Base-by-base conservation (phyloP, 2,888 invertebrate species). In the Lithophane semibrunnea region DNA sequence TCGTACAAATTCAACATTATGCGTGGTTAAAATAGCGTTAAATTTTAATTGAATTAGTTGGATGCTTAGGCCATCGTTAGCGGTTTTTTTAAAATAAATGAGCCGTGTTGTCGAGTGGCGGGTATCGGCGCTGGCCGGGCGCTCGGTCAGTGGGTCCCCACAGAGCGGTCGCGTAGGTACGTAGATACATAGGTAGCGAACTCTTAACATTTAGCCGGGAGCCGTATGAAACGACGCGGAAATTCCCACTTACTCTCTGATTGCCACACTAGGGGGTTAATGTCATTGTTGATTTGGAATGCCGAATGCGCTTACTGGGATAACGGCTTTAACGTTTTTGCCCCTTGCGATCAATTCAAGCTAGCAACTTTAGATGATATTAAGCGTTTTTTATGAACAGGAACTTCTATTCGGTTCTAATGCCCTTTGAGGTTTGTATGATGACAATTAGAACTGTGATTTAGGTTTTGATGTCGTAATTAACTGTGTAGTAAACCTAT, bases 221-320 rank as follows among this genome's bases (percentile, higher is more conserved):
- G 93, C 93, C 94, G 95, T 93, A 94, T 92, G 95, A 95, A 96
- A 96, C 96, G 96, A 95, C 93, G 95, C 96, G 96, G 95, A 96
- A 96, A 96, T 95, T 94, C 95, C 95, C 96, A 96, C 95, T 96
- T 95, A 96, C 94, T 94, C 94, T 91, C 94, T 96, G 96, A 96
- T 96, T 96, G 95, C 96, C 95, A 95, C 96, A 95, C 95, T 96
- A 95, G 94, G 94, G 94, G 94, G 94, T 93, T 95, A 95, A 96
- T 95, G 95, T 94, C 94, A 94, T 95, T 95, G 95, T 95, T 95
- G 95, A 95, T 95, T 95, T 94, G 93, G 93, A 95, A 95, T 92
- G 93, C 94, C 94, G 94, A 95, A 95, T 94, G 94, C 94, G 94
- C 94, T 94, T 94, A 93, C 91, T 91, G 87, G 93, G 90, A 92